A percentile compares a stretch with the other conserved stretches of the same genome.
phyloP scores from a whole-genome alignment of 2,888 invertebrate species.

The Catonia carolina region DNA sequence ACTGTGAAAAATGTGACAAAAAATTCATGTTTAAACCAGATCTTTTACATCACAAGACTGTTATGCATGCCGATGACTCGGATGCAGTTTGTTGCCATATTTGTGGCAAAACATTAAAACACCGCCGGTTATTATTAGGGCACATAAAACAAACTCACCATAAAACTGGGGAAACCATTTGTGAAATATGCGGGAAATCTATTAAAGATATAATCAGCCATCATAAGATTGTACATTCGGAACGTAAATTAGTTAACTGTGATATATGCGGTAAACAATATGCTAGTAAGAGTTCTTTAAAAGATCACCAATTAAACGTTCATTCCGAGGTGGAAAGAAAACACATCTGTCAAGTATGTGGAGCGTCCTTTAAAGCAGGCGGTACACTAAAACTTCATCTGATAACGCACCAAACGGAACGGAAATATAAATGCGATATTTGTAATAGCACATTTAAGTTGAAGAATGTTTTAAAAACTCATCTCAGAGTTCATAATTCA shows the following conservation, averaged over 20 bases:
- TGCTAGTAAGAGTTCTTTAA: too few species aligned
- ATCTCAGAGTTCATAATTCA: too few species aligned
- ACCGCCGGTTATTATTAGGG: background rate
- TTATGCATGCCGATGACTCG: background rate
- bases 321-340: too few species aligned
- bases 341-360: too few species aligned
- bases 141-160: slow-evolving; percentile 2
- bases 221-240: slow-evolving; percentile 1
- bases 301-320: too few species aligned
- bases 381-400: too few species aligned
- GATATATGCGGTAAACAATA: slow-evolving; percentile 9
- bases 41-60: background rate
- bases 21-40: background rate
- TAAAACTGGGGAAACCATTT: background rate
- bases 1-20: background rate
- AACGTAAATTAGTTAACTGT: slow-evolving; percentile 5
- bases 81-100: slow-evolving; percentile 1
- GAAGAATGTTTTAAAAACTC: too few species aligned
- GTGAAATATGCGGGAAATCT: slow-evolving; percentile 16
- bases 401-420: too few species aligned
- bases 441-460: too few species aligned
- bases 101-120: slow-evolving; percentile 6
- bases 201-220: slow-evolving; percentile 1
- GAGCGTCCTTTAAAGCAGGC: too few species aligned
- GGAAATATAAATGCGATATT: background rate